Base-by-base conservation (phyloP, 2,113 vertebrate genomes). In the Nibea albiflora region DNA sequence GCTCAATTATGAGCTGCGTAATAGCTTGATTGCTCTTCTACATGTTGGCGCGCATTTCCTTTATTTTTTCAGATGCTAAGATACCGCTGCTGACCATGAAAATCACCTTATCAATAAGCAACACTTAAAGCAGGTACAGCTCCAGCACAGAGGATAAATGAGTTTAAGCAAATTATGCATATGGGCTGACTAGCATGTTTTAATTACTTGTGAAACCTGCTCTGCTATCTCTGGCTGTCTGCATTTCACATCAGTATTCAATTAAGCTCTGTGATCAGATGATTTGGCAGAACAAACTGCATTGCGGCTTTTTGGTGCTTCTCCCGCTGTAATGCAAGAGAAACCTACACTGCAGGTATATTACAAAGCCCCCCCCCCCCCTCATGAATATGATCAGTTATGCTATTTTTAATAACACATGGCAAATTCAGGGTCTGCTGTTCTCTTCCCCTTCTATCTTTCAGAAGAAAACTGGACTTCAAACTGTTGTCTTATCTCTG, bases 181-280 rank as follows among this genome's bases (percentile, higher is more conserved):
- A 90, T 22, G 79, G 85, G 82, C 85, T 76, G 87, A 81, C 83
- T 52, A 85, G 70, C 76, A 73, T 76, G 72, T 91, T 88, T 90
- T 92, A 92, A 92, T 93, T 91, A 85, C 76, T 76, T 57, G 58
- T 78, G 85, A 85, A 90, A 83, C 72, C 76, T 76, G 62, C 63
- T 74, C 73, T 28, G 76, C 76, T 89, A 70, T 91, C 68, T 78
- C 81, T 26, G 35, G 67, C 83, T 81, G 65, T 85, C 84, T 73
- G 73, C 63, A 63, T 77, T 75, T 83, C 85, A 91, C 86, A 88
- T 91, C 81, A 91, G 84, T 68, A 92, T 90, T 93, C 84, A 91
- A 87, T 91, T 90, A 92, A 79, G 78, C 50, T 9, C 64, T 84
- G 65, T 79, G 79, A 91, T 90, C 85, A 84, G 61, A 85, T 71